Evolutionary conservation across 2,113 vertebrate genomes (phyloP).

Genomic region (Odobenus rosmarus): DNA sequence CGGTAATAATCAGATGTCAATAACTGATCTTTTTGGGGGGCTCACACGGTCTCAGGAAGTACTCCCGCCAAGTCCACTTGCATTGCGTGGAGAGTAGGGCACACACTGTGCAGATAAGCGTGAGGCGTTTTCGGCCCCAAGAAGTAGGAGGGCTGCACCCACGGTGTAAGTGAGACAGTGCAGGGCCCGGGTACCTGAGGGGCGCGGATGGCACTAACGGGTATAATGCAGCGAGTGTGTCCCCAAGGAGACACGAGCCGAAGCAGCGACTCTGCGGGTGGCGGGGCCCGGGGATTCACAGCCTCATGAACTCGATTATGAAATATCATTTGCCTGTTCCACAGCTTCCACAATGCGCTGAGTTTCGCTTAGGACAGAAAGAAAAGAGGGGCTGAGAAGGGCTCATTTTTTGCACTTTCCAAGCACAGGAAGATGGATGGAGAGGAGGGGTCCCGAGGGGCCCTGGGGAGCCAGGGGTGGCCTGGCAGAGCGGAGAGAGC

Average conservation of each 20-base stretch:
- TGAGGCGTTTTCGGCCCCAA: neutral
- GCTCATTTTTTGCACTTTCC: neutral
- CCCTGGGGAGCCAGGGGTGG: neutral
- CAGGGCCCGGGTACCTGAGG: neutral
- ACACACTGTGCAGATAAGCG: neutral
- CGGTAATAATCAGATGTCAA: conserved; percentile 11
- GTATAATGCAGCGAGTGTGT: neutral
- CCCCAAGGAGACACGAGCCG: conserved; percentile 29
- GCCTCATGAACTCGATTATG: conserved; percentile 75
- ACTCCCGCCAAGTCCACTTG: neutral
- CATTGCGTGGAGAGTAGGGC: neutral
- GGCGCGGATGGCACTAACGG: neutral
- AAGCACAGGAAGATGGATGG: conserved; percentile 27
- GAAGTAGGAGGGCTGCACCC: neutral
- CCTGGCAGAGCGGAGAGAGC: neutral
- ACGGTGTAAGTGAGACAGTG: neutral
- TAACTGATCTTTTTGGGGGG: neutral
- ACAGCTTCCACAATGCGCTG: conserved; percentile 50
- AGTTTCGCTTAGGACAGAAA: conserved; percentile 61
- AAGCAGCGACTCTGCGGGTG: neutral
- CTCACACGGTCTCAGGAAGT: neutral
- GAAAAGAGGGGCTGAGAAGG: conserved; percentile 20
- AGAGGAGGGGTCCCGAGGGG: neutral
- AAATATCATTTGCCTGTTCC: conserved; percentile 68
- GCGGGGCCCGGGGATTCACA: conserved; percentile 46